Conservation (phyloP, 2,113 vertebrate species). For the Forbesichthys papilliferus region DNA sequence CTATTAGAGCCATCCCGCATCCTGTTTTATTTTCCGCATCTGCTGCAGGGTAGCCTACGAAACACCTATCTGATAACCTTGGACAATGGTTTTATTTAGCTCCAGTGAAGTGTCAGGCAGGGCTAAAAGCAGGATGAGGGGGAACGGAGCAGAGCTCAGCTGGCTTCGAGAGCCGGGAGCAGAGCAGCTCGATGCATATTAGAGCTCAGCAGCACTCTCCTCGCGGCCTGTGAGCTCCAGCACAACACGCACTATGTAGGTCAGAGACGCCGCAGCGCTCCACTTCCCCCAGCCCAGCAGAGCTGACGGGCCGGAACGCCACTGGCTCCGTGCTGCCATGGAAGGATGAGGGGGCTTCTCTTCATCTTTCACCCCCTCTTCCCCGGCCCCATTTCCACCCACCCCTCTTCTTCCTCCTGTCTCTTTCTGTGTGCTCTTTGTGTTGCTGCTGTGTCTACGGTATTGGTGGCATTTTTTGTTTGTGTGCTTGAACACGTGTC, state of each 20-base stretch:
- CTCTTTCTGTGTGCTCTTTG: not conserved
- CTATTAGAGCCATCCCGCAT: conserved; percentile 33
- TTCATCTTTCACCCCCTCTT: not conserved
- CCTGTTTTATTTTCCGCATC: conserved; percentile 4
- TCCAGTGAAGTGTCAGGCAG: conserved; percentile 45
- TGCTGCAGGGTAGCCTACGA: conserved; percentile 42
- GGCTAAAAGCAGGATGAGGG: conserved; percentile 47
- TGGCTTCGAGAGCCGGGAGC: conserved; percentile 29
- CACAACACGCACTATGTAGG: conserved; percentile 78
- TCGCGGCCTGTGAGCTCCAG: conserved; percentile 66
- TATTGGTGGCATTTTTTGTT: not conserved
- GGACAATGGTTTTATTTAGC: conserved; percentile 60
- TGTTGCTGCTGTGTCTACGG: not conserved
- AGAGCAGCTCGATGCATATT: conserved; percentile 66
- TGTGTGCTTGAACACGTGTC: not conserved
- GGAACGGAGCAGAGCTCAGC: conserved; percentile 40
- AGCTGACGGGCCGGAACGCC: conserved; percentile 76
- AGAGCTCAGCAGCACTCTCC: conserved; percentile 67
- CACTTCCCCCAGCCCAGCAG: conserved; percentile 72
- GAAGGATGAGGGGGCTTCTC: conserved; percentile 66
- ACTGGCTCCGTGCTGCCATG: conserved; percentile 74
- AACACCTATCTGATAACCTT: conserved; percentile 58
- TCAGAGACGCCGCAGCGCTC: conserved; percentile 79
- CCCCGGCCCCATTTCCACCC: not conserved
- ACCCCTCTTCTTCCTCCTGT: not conserved